Conservation (phyloP, 2,113 vertebrate species). For the Maylandia zebra region DNA sequence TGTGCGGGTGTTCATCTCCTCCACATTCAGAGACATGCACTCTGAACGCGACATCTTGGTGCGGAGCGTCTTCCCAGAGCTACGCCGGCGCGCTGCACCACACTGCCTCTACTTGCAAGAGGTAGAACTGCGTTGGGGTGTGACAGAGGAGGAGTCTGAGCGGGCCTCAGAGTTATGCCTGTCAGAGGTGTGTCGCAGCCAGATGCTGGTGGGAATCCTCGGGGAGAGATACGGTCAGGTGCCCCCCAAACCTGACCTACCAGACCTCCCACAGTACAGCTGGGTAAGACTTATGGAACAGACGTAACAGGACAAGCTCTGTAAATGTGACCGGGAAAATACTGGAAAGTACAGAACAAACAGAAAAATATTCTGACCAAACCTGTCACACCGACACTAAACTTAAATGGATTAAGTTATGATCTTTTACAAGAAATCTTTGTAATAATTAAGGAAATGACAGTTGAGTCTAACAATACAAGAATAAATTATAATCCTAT, state of each 20-base stretch:
- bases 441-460: background rate
- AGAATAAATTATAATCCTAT: background rate
- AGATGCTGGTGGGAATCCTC: conserved; percentile 81
- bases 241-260: conserved; percentile 68
- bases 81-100: conserved; percentile 69
- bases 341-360: background rate
- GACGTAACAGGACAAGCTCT: background rate
- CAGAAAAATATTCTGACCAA: background rate
- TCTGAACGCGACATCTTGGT: conserved; percentile 81
- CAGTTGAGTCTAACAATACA: background rate
- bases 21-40: conserved; percentile 89
- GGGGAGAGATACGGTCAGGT: conserved; percentile 81
- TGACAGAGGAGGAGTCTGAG: conserved; percentile 80
- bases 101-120: conserved; percentile 75
- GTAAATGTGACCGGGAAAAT: background rate
- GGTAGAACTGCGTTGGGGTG: conserved; percentile 86
- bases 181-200: conserved; percentile 78
- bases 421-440: background rate
- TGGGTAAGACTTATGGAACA: conserved; percentile 73
- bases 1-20: conserved; percentile 83
- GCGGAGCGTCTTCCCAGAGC: conserved; percentile 76
- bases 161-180: conserved; percentile 79
- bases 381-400: background rate
- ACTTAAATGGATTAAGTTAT: background rate
- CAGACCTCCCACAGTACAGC: conserved; percentile 75